These are phyloP conservation scores for Eucidaris tribuloides DNA, from an alignment of 35 echinoderm and acorn worm genomes.

Conservation along the genomic window DNA sequence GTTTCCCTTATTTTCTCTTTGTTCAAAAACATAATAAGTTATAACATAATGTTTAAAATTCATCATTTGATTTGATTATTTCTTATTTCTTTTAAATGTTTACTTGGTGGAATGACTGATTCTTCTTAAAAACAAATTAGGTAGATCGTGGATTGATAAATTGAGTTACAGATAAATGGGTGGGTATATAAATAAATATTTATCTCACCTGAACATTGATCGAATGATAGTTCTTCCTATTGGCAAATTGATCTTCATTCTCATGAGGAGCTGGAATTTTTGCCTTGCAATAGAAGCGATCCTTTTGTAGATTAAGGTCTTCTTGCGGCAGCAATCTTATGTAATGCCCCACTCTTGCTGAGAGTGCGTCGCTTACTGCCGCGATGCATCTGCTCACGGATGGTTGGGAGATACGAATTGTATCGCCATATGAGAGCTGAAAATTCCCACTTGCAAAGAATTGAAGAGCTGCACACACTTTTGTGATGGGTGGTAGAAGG, in stretches of 20 bases:
- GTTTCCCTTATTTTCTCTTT: neutral
- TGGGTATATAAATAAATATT: neutral
- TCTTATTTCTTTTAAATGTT: neutral
- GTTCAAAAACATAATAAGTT: neutral
- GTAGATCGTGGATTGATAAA: neutral
- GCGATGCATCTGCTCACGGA: too few relatives aligned
- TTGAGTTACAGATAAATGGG: neutral
- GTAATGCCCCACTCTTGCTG: too few relatives aligned
- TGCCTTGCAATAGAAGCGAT: neutral
- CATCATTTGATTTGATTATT: neutral
- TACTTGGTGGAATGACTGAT: neutral
- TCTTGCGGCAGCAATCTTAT: too few relatives aligned
- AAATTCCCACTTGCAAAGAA: too few relatives aligned
- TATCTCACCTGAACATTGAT: conserved; percentile 38
- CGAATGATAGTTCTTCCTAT: conserved; percentile 52
- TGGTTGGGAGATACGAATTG: too few relatives aligned
- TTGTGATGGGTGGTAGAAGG: too few relatives aligned
- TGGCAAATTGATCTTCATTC: conserved; percentile 29
- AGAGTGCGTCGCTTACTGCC: too few relatives aligned
- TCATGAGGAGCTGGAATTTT: neutral
- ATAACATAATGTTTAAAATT: neutral
- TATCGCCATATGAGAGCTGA: too few relatives aligned
- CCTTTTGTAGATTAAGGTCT: neutral
- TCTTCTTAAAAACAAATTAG: neutral
- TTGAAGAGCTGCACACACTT: too few relatives aligned